phyloP scores from a whole-genome alignment of 1,140 invertebrate species.

The Hylyphantes graminicola region DNA sequence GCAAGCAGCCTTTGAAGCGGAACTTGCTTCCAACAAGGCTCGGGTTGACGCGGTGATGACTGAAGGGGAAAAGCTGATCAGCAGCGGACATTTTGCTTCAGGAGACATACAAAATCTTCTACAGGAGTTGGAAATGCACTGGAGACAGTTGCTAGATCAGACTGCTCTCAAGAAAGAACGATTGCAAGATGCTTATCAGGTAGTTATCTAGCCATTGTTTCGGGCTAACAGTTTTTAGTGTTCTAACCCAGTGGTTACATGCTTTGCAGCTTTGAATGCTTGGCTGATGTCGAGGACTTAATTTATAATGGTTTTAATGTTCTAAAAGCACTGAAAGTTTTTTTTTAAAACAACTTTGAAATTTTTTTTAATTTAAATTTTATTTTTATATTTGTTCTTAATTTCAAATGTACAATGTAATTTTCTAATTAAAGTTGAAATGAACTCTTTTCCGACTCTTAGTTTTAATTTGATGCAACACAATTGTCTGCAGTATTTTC shows the following conservation, averaged over 20 bases:
- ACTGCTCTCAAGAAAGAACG: slow-evolving; percentile 88
- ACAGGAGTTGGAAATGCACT: slow-evolving; percentile 83
- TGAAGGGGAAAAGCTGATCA: slow-evolving; percentile 86
- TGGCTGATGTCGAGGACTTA: no score
- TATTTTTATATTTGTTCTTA: not conserved
- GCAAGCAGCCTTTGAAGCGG: slow-evolving; percentile 94
- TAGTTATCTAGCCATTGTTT: slow-evolving; percentile 52
- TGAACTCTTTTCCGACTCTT: not conserved
- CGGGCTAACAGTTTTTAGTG: slow-evolving; percentile 46
- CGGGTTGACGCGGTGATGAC: slow-evolving; percentile 83
- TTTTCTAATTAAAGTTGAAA: not conserved
- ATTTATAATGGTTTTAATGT: not conserved
- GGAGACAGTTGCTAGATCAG: slow-evolving; percentile 80
- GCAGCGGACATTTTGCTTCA: slow-evolving; percentile 88
- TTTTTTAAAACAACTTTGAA: not conserved
- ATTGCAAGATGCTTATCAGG: slow-evolving; percentile 88
- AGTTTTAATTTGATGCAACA: not conserved
- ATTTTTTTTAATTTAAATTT: no score
- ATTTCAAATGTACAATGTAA: not conserved
- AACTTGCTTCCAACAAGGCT: slow-evolving; percentile 89
- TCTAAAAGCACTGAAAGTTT: not conserved
- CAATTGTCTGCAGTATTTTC: not conserved
- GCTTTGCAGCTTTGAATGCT: no score
- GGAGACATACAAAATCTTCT: slow-evolving; percentile 86
- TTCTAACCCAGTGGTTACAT: no score